These are phyloP conservation scores for Dreissena rostriformis DNA, from an alignment of 1,140 invertebrate species.

Conservation along the genomic window DNA sequence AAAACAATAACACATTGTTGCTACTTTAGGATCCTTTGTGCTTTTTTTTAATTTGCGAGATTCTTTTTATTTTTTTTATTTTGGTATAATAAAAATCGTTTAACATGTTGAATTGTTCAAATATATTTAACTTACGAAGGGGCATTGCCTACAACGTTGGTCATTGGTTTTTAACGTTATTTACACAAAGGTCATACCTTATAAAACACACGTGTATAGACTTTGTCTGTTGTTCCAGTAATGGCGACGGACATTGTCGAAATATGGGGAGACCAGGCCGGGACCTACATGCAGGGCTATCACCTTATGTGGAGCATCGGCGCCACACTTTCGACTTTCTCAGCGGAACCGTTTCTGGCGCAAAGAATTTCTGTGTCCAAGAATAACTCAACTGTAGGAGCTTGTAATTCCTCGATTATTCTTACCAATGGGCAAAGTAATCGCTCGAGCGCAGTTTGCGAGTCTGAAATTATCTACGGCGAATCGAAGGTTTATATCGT, in stretches of 20 bases:
- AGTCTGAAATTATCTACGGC: neutral
- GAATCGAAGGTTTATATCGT: neutral
- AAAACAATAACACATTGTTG: no score
- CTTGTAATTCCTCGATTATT: neutral
- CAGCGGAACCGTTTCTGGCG: neutral
- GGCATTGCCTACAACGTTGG: neutral
- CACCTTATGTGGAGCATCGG: neutral
- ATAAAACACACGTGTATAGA: no score
- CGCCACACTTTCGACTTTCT: neutral
- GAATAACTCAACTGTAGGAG: no score
- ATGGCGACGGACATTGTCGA: neutral
- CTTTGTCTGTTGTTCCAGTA: neutral
- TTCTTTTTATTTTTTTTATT: no score
- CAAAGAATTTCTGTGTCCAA: neutral
- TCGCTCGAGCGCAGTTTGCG: neutral
- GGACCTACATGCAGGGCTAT: neutral
- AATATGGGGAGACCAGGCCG: neutral
- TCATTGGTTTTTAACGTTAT: neutral
- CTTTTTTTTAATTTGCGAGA: no score
- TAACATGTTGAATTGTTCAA: neutral
- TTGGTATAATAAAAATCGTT: no score
- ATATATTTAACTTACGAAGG: no score
- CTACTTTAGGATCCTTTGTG: no score
- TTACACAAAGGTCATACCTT: neutral
- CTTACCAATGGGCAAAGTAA: no score